Percentiles rank a stretch among this genome's conserved stretches.
Evolutionary conservation across 2,888 invertebrate species (phyloP).

Genomic region (Harmothoe impar): DNA sequence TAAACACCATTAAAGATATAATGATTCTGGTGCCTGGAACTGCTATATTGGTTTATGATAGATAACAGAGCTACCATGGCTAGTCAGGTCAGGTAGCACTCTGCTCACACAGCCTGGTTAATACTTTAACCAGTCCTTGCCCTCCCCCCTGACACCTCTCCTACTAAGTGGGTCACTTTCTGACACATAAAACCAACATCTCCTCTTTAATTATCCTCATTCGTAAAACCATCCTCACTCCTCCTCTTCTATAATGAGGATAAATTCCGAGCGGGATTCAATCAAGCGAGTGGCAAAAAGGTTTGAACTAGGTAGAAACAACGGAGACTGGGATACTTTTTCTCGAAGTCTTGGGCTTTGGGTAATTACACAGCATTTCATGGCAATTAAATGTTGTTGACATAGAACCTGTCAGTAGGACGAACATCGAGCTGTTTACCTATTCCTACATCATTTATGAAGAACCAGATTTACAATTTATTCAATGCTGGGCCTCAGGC

Average conservation of each 20-base stretch:
- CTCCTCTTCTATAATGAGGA: slow-evolving; percentile 2
- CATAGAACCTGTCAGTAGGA: neutral
- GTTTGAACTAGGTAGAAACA: neutral
- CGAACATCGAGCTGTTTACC: neutral
- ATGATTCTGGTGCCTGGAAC: too few relatives aligned
- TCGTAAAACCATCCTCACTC: neutral
- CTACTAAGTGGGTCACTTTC: slow-evolving; percentile 13
- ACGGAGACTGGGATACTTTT: neutral
- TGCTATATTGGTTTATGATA: too few relatives aligned
- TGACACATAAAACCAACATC: neutral
- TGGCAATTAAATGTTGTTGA: neutral
- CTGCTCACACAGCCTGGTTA: too few relatives aligned
- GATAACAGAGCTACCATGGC: too few relatives aligned
- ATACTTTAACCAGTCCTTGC: too few relatives aligned
- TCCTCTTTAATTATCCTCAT: neutral
- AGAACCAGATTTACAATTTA: too few relatives aligned
- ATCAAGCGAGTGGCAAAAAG: neutral
- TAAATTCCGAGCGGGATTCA: slow-evolving; percentile 7
- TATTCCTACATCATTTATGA: too few relatives aligned
- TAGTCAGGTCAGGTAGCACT: too few relatives aligned
- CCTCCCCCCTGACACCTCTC: too few relatives aligned
- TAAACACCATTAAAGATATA: too few relatives aligned
- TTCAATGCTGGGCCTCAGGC: too few relatives aligned
- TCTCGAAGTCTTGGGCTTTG: neutral
- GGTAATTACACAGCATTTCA: neutral